These are phyloP conservation scores for Nansenia antarctica DNA, from an alignment of 2,113 vertebrate species.

Conservation along the genomic window DNA sequence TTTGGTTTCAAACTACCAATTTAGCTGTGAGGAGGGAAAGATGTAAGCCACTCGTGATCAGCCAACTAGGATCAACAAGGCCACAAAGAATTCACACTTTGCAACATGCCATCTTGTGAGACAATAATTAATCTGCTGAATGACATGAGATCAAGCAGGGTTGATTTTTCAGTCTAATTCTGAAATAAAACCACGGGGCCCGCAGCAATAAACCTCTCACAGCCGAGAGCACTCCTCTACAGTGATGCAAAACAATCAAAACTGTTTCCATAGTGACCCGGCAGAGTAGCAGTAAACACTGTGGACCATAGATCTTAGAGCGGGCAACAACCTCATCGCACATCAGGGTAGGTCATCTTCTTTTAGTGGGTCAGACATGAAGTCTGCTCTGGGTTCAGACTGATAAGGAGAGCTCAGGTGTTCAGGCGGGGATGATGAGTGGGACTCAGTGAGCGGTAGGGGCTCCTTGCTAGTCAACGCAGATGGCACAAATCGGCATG, in stretches of 20 bases:
- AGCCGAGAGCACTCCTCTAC: not conserved
- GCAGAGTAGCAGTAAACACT: constrained; percentile 51
- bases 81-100: not conserved
- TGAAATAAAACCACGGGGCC: constrained; percentile 2
- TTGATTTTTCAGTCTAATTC: not conserved
- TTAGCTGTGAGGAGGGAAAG: not conserved
- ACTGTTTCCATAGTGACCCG: constrained; percentile 26
- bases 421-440: constrained; percentile 19
- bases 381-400: not conserved
- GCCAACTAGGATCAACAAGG: not conserved
- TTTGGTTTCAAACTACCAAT: not conserved
- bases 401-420: not conserved
- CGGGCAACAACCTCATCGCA: no score
- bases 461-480: no score
- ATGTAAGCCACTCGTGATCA: not conserved
- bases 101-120: not conserved
- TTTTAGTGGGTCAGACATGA: no score
- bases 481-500: no score
- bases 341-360: no score
- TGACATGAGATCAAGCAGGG: constrained; percentile 44
- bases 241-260: constrained; percentile 24
- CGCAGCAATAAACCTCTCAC: constrained; percentile 42
- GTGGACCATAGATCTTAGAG: constrained; percentile 12
- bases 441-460: constrained; percentile 33
- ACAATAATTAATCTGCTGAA: constrained; percentile 54